Base-by-base conservation (phyloP, 2,113 vertebrate genomes). In the Petroica traversi region DNA sequence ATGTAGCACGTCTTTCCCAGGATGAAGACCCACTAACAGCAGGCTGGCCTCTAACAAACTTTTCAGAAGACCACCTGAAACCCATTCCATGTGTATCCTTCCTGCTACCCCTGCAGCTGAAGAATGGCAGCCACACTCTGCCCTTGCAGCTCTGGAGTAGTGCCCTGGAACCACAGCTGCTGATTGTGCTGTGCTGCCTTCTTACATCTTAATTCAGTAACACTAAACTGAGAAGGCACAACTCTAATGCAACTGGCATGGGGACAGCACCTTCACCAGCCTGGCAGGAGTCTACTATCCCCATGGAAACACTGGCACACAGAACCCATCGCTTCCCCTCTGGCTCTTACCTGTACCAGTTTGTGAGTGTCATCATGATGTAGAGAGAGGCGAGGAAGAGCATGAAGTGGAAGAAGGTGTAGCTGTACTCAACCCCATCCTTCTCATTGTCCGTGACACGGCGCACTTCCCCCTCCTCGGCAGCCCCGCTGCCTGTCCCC, bases 321-420 rank as follows among this genome's bases (percentile, higher is more conserved):
- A 24, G 6, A 59, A 19, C 25, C 54, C 64, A 6, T n/a, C 7
- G 0, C 19, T 29, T 49, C 31, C 23, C 58, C 22, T 5, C 40
- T 38, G 31, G 17, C 61, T 76, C 98, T 97, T 88, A 99, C 99
- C 99, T 99, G 98, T 99, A 99, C 99, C 99, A 99, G 98, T 98
- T 98, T 3, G 99, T 99, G 85, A 99, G 98, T 0, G 99, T 99
- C 99, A 99, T 99, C 99, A 99, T 99, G 97, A 99, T 99, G 97
- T 99, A 99, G 2, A 99, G 98, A 5, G 99, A 99, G 9, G 99
- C 99, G 34, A 99, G 98, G 89, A 97, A 98, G 46, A 99, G 98
- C 99, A 99, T 98, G 88, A 99, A 97, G 95, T 99, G 99, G 94
- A 99, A 99, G 93, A 98, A 98, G 24, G 97, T 97, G 92, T 99